These are phyloP conservation scores for Leucoraja ocellata DNA, from an alignment of 2,797 vertebrate genomes.

Conservation along the genomic window DNA sequence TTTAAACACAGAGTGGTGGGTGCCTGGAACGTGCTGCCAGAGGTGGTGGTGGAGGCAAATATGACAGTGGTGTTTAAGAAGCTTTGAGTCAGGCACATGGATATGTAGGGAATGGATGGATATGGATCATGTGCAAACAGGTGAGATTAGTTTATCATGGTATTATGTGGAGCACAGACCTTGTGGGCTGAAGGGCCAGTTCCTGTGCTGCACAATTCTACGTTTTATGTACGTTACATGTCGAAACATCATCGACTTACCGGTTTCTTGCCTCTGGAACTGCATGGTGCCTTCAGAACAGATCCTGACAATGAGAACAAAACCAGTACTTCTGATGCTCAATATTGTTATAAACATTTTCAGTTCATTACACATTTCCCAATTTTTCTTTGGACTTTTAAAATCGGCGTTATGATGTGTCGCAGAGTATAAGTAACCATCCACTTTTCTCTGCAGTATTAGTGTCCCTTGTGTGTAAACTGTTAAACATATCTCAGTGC, in stretches of 20 bases:
- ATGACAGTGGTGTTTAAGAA: too few relatives aligned
- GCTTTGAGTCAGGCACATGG: too few relatives aligned
- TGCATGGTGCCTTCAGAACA: slow-evolving; percentile 80
- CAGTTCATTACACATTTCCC: background rate
- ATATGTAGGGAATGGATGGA: too few relatives aligned
- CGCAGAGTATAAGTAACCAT: background rate
- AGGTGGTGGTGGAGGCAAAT: too few relatives aligned
- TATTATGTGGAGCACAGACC: too few relatives aligned
- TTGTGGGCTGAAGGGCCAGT: too few relatives aligned
- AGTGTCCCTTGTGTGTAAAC: background rate
- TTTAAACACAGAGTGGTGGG: too few relatives aligned
- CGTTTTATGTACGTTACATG: background rate
- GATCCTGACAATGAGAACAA: slow-evolving; percentile 58
- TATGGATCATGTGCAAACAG: too few relatives aligned
- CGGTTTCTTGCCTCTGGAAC: slow-evolving; percentile 60
- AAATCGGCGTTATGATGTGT: too few relatives aligned
- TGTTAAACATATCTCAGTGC: background rate
- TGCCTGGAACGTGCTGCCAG: too few relatives aligned
- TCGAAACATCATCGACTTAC: slow-evolving; percentile 52
- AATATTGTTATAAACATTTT: background rate
- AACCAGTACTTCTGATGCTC: background rate
- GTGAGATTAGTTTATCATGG: too few relatives aligned
- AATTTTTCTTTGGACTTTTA: background rate
- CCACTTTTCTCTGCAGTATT: background rate
- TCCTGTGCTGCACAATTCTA: too few relatives aligned